Percentiles rank a stretch among this genome's conserved stretches.
phyloP scores from a whole-genome alignment of 2,797 vertebrate species.

The Propithecus deckenii region DNA sequence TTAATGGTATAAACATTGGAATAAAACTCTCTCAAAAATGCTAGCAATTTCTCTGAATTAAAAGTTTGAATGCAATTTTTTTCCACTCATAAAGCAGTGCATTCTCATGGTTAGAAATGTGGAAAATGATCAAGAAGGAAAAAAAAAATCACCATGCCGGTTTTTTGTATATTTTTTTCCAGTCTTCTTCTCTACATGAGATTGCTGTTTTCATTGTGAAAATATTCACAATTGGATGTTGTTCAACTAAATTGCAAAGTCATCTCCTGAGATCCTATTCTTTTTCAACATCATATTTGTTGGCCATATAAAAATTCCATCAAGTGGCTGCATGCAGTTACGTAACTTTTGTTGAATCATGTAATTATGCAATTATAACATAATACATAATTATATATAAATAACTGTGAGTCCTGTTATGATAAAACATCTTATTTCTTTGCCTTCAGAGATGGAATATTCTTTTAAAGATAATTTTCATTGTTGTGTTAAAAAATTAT shows the following conservation, averaged over 20 bases:
- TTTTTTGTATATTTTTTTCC: not conserved
- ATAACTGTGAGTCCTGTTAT: not conserved
- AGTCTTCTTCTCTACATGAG: not conserved
- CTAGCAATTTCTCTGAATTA: not conserved
- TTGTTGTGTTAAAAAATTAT: not conserved
- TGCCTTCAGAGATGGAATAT: not conserved
- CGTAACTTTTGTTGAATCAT: not conserved
- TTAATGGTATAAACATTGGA: not conserved
- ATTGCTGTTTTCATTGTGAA: not conserved
- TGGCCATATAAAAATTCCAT: not conserved
- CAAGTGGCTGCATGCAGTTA: not conserved
- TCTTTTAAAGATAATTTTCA: constrained; percentile 20
- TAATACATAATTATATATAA: not conserved
- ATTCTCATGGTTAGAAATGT: not conserved
- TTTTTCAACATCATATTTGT: not conserved
- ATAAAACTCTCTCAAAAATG: not conserved
- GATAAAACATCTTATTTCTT: not conserved
- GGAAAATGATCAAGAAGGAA: not conserved
- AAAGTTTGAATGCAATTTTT: not conserved
- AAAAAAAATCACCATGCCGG: not conserved
- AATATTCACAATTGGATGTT: not conserved
- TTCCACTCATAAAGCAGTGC: not conserved
- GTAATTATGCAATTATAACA: not conserved
- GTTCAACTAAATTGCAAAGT: not conserved
- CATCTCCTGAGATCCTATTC: not conserved